Evolutionary conservation across 53 echinoderm and acorn worm genomes (phyloP), one percentile per base, ranked within the genome.

Genomic region (Crossaster papposus): DNA sequence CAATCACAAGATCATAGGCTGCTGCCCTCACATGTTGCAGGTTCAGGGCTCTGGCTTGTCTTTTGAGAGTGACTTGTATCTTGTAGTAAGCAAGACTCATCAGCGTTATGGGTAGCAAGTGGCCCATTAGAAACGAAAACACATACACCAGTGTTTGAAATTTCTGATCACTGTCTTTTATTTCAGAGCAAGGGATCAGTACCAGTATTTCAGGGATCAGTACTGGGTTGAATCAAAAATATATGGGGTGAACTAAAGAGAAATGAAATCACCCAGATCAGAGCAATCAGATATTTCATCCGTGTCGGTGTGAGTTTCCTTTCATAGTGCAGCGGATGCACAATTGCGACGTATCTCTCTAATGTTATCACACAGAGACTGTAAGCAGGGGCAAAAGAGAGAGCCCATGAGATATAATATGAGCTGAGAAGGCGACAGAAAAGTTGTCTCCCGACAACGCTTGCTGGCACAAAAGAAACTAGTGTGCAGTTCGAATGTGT

Each of bases 61-160:
- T 64, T 34, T 36, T 81, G 33, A 81, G 64, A 34, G 81, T 81
- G 14, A 35, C 63, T 55, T 76, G 63, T 14, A 85, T 85, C 29
- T 72, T 85, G 33, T 51, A 85, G 72, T 72, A 85, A 30, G 85
- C 85, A 52, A 51, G 53, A 31, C 53, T 29, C 85, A 72, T 72
- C 24, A 17, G 22, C 2, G 30, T 28, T n/a, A 81, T 22, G 11
- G 81, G 81, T 9, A 81, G 23, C 34, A 55, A 6, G 80, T 80
- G 58, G 18, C 4, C 3, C 32, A 28, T 12, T 7, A 80, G 58
- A 80, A 80, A 54, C 20, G 14, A 55, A 20, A 14, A 80, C 4
- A 20, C 54, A 20, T 31, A 53, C 30, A 23, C n/a, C n/a, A 80
- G 18, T 2, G 58, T 14, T 24, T 15, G n/a, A 51, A 50, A 14